Conservation (phyloP, 1,140 invertebrate species). For the Macrocentrus cingulum region DNA sequence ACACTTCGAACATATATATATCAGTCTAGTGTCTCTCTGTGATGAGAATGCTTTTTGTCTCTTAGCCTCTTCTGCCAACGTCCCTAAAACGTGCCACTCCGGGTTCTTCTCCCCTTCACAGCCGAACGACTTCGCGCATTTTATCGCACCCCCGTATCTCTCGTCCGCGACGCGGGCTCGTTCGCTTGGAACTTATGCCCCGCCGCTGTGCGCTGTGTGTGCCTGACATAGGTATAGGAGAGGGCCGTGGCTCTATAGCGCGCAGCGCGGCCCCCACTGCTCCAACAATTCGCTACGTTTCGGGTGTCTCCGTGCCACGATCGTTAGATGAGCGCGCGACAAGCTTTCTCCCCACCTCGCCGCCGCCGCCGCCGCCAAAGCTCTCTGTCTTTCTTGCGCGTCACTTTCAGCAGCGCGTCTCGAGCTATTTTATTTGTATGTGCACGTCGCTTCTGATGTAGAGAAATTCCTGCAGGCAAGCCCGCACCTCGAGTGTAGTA, state of each 20-base stretch:
- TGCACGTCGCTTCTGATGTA: not conserved
- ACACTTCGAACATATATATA: no score
- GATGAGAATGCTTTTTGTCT: constrained; percentile 15
- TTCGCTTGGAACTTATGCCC: constrained; percentile 10
- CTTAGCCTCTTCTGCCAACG: not conserved
- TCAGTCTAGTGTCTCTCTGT: constrained; percentile 6
- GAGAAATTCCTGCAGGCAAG: constrained; percentile 5
- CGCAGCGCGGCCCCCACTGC: not conserved
- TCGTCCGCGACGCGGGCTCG: not conserved
- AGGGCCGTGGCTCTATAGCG: not conserved
- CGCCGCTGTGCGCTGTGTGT: not conserved
- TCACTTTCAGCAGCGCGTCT: no score
- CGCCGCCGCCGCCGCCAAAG: constrained; percentile 3
- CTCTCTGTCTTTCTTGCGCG: not conserved
- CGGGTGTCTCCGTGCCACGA: constrained; percentile 49
- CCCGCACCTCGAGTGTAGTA: not conserved
- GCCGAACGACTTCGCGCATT: constrained; percentile 14
- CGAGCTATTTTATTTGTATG: not conserved
- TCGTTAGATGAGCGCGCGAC: constrained; percentile 43
- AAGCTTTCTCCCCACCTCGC: constrained; percentile 8
- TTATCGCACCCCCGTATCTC: constrained; percentile 12
- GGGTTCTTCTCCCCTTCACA: constrained; percentile 3
- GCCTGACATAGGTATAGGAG: no score
- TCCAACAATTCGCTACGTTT: constrained; percentile 22
- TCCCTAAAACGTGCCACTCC: constrained; percentile 13